Percentiles rank a stretch among this genome's conserved stretches.
phyloP scores from a whole-genome alignment of 2,888 invertebrate species.

The Epiblema foenella region DNA sequence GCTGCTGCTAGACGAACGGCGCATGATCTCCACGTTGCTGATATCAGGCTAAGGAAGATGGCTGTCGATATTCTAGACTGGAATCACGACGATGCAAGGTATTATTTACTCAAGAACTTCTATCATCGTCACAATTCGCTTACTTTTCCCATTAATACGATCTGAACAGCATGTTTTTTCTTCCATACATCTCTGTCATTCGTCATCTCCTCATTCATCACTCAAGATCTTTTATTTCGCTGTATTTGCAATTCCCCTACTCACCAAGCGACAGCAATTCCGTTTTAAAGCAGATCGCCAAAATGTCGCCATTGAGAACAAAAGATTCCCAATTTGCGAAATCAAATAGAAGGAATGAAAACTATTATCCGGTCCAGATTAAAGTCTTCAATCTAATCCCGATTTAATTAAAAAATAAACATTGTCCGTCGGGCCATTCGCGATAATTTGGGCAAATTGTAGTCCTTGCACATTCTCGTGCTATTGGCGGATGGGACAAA shows the following conservation, averaged over 20 bases:
- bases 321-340: constrained; percentile 44
- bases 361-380: constrained; percentile 41
- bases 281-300: constrained; percentile 22
- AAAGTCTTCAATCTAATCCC: constrained; percentile 44
- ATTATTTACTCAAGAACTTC: constrained; percentile 49
- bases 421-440: constrained; percentile 54
- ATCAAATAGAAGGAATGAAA: constrained; percentile 40
- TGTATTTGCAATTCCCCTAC: background rate
- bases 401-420: constrained; percentile 55
- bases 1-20: constrained; percentile 91
- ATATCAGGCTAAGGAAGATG: constrained; percentile 95
- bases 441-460: constrained; percentile 60
- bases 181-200: no score
- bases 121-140: no score
- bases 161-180: no score
- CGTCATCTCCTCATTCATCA: background rate
- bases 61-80: constrained; percentile 97
- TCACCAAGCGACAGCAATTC: constrained; percentile 23
- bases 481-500: constrained; percentile 65
- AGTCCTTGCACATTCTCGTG: constrained; percentile 55
- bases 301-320: constrained; percentile 39
- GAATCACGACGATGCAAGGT: constrained; percentile 95
- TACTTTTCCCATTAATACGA: no score
- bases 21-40: constrained; percentile 94
- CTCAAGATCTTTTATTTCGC: background rate